phyloP scores from a whole-genome alignment of 2,888 invertebrate genomes.

The Nasonovia ribisnigri region DNA sequence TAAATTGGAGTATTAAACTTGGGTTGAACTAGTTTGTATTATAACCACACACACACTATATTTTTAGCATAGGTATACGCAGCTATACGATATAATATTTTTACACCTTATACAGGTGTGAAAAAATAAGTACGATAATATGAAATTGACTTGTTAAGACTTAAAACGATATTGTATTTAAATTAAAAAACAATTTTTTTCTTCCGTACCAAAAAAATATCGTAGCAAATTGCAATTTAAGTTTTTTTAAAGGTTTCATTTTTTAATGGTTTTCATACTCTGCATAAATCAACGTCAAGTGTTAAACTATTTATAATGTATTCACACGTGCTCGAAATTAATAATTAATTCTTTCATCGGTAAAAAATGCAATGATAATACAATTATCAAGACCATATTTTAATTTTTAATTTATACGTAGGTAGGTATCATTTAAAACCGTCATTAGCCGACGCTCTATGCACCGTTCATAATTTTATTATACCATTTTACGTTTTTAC shows the following conservation, averaged over 20 bases:
- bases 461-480: background rate
- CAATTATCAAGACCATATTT: background rate
- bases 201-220: background rate
- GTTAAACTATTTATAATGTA: constrained; percentile 8
- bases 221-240: background rate
- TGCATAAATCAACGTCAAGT: constrained; percentile 27
- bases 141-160: background rate
- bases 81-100: background rate
- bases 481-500: background rate
- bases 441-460: background rate
- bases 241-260: background rate
- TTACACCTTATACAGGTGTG: background rate
- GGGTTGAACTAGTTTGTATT: background rate
- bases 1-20: background rate
- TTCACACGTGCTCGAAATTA: constrained; percentile 12
- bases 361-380: background rate
- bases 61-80: background rate
- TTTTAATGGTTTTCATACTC: background rate
- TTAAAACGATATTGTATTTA: background rate
- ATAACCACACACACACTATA: background rate
- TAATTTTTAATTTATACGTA: background rate
- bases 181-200: background rate
- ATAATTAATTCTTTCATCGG: constrained; percentile 18
- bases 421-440: background rate
- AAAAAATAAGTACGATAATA: background rate